phyloP scores from a whole-genome alignment of 2,113 vertebrate genomes.

The Thermophis baileyi region DNA sequence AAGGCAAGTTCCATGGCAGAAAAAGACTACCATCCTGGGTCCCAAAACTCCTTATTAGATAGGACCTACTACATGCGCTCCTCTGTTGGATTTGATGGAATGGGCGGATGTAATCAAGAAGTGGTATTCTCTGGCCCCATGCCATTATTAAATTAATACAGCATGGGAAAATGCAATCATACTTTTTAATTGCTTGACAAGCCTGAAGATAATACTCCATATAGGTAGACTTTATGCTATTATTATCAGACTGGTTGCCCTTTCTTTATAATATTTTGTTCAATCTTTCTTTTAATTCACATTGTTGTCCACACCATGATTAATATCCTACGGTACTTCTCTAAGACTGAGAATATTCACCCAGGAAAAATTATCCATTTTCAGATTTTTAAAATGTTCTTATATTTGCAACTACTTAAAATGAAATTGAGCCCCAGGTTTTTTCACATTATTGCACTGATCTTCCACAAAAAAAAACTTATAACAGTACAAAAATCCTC shows the following conservation, averaged over 20 bases:
- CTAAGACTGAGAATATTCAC: not conserved
- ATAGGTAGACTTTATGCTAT: not conserved
- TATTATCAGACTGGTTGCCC: not conserved
- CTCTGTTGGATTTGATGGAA: not conserved
- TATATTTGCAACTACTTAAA: not conserved
- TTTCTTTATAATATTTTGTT: not conserved
- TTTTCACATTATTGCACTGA: not conserved
- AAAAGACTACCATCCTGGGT: not conserved
- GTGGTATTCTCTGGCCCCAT: not conserved
- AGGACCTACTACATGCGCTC: not conserved
- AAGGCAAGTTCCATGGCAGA: not conserved
- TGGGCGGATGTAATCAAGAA: not conserved
- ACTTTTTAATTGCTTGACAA: not conserved
- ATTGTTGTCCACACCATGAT: not conserved
- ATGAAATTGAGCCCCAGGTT: not conserved
- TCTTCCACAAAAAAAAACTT: not conserved
- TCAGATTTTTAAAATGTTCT: not conserved
- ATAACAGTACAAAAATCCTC: not conserved
- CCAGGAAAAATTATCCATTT: not conserved
- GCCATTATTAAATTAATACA: not conserved
- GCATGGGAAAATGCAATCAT: not conserved
- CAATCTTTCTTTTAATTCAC: not conserved
- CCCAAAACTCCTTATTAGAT: not conserved
- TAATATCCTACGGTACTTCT: not conserved
- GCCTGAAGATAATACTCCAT: not conserved